phyloP scores from a whole-genome alignment of 2,113 vertebrate genomes.

The Pteropus alecto region DNA sequence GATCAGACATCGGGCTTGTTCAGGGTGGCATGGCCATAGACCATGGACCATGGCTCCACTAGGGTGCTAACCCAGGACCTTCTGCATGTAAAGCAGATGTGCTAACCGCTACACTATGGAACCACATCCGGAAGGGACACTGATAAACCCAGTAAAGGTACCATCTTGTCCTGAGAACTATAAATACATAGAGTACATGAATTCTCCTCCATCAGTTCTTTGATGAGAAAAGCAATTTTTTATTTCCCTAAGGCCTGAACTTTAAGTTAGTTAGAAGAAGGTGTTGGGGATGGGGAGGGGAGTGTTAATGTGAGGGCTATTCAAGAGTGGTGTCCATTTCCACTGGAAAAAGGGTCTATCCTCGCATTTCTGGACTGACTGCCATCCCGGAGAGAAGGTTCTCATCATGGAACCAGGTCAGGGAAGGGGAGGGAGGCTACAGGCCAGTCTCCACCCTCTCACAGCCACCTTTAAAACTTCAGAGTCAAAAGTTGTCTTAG shows the following conservation, averaged over 20 bases:
- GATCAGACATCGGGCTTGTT: too few species aligned
- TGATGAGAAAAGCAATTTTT: not conserved
- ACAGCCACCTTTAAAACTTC: not conserved
- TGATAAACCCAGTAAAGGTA: not conserved
- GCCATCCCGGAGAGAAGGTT: not conserved
- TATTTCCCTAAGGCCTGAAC: not conserved
- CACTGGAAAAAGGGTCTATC: not conserved
- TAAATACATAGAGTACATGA: not conserved
- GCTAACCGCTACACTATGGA: too few species aligned
- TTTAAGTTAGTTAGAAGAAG: not conserved
- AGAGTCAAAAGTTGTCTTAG: not conserved
- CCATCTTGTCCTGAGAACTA: not conserved
- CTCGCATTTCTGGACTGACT: not conserved
- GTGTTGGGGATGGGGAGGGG: too few species aligned
- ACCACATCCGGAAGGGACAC: not conserved
- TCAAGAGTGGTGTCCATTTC: not conserved
- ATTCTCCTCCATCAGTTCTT: not conserved
- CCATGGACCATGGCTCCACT: too few species aligned
- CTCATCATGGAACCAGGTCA: not conserved
- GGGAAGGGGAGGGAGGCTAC: too few species aligned
- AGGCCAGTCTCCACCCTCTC: not conserved
- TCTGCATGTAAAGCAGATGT: too few species aligned
- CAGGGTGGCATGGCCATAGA: too few species aligned
- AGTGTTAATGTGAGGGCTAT: not conserved
- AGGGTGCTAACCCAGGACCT: too few species aligned